These are phyloP conservation scores for Thripadectes ignobilis DNA, from an alignment of 2,797 vertebrate genomes.

Conservation along the genomic window DNA sequence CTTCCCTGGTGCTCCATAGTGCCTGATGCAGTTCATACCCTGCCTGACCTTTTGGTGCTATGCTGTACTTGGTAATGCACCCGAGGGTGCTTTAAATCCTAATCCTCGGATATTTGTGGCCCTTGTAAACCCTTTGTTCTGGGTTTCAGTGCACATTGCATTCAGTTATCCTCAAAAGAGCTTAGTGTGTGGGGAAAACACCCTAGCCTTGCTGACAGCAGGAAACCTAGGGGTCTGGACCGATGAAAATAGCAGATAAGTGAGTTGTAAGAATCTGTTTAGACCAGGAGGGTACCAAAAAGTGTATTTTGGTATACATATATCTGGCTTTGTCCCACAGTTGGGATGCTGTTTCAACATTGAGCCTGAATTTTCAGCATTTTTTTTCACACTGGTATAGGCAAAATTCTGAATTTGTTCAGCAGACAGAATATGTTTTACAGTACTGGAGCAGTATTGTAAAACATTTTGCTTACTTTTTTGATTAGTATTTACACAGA, in stretches of 20 bases:
- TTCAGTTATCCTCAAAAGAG: neutral
- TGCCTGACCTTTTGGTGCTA: neutral
- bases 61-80: neutral
- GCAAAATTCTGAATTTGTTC: neutral
- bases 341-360: neutral
- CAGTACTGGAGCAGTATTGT: neutral
- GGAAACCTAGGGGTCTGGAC: neutral
- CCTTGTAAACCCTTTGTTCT: neutral
- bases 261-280: neutral
- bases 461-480: neutral
- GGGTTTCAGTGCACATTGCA: neutral
- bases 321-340: neutral
- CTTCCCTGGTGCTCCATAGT: neutral
- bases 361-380: too few species aligned
- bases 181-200: neutral
- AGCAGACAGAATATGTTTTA: neutral
- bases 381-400: neutral
- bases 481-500: neutral
- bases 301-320: fast-evolving
- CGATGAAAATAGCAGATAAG: neutral
- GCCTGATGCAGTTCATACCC: neutral
- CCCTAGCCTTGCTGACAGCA: neutral
- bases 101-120: neutral
- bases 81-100: neutral
- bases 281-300: neutral